Base-by-base conservation (phyloP, 2,113 vertebrate genomes). In the Asarcornis scutulata region DNA sequence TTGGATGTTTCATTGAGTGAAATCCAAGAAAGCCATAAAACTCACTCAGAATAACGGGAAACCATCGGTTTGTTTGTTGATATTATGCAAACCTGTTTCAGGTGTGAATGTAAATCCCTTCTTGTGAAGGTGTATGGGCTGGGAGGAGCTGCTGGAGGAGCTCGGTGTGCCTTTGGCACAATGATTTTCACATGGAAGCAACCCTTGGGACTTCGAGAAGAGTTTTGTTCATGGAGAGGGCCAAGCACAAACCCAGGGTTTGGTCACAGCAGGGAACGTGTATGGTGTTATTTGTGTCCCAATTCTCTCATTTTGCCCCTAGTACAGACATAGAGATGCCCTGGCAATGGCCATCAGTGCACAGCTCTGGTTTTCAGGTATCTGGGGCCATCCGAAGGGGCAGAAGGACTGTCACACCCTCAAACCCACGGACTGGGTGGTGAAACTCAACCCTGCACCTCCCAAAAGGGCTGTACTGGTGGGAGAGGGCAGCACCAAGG, bases 171-270 rank as follows among this genome's bases (percentile, higher is more conserved):
- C 23, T 52, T 23, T 52, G 50, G 50, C 50, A 52, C 0, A 1
- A 1, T 10, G 18, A 62, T 64, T 60, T 59, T 6, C 7, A 0
- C 0, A 1, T 20, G 8, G 14, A 22, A 26, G 5, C 0, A 4
- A 64, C 63, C 58, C n/a, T 11, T 9, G 20, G 34, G 89, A 42
- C 23, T 56, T 63, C 52, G 26, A 31, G 20, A 4, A 8, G 20
- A 25, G 15, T 15, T 78, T 32, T 40, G 26, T 25, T 75, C 17
- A 3, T 4, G 4, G 0, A 9, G 44, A 25, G 16, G 7, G 12
- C 23, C 46, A n/a, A 34, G 53, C 8, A 53, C 26, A 17, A 38
- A 2, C 5, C 38, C 52, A 6, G 23, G 40, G 21, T 26, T 21
- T 9, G 32, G 18, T 25, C n/a, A 6, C 6, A 32, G 68, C n/a